phyloP scores from a whole-genome alignment of 2,797 vertebrate species.

The Acropternis orthonyx region DNA sequence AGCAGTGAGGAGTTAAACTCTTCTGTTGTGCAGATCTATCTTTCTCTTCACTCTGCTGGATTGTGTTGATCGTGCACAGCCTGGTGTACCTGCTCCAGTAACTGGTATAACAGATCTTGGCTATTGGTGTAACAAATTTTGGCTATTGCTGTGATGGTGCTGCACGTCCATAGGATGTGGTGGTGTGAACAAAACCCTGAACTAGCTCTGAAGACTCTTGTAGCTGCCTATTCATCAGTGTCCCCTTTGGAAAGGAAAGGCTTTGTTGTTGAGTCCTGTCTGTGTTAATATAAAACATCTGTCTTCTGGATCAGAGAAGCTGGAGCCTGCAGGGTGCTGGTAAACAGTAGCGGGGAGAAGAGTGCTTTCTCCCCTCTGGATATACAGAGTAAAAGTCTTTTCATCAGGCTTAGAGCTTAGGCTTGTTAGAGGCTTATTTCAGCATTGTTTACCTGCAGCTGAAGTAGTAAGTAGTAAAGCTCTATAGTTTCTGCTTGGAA shows the following conservation, averaged over 20 bases:
- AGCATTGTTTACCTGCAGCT: not conserved
- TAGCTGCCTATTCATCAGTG: not conserved
- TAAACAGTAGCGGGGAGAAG: not conserved
- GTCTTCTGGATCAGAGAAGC: not conserved
- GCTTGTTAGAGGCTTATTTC: conserved; percentile 32
- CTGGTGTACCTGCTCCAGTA: not conserved
- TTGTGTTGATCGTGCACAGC: not conserved
- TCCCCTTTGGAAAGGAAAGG: not conserved
- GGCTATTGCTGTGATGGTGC: too few species aligned
- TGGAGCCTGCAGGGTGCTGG: not conserved
- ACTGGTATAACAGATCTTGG: not conserved
- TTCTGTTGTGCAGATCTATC: not conserved
- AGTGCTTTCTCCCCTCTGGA: not conserved
- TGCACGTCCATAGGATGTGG: not conserved
- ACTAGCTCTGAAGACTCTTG: not conserved
- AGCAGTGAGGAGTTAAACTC: not conserved
- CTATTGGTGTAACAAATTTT: not conserved
- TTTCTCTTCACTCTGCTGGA: not conserved
- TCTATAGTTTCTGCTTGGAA: not conserved
- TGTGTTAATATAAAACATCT: not conserved
- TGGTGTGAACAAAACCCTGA: not conserved
- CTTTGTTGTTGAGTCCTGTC: not conserved
- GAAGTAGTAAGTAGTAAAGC: not conserved
- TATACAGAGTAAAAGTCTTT: not conserved
- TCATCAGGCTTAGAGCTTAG: not conserved